phyloP scores from a whole-genome alignment of 2,113 vertebrate genomes.

The Seriola rivoliana region DNA sequence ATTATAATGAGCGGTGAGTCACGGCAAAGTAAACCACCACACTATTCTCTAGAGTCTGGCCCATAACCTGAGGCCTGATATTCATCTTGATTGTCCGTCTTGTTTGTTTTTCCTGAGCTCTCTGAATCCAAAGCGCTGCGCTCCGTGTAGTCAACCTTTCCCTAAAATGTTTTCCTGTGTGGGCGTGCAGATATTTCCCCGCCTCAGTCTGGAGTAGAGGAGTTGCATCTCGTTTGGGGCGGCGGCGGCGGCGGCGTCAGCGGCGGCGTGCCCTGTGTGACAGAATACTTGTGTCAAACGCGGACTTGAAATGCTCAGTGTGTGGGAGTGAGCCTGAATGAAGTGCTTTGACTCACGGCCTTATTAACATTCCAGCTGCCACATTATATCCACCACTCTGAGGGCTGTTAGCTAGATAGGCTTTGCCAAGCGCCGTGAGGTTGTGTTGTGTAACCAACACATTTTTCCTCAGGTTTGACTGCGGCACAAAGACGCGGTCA shows the following conservation, averaged over 20 bases:
- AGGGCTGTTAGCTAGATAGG: background rate
- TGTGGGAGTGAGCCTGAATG: conserved; percentile 45
- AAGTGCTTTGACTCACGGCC: conserved; percentile 32
- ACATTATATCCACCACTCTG: conserved; percentile 30
- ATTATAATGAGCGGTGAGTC: background rate
- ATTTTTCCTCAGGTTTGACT: conserved; percentile 5
- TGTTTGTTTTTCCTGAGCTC: background rate
- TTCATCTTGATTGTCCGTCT: background rate
- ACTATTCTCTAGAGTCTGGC: background rate
- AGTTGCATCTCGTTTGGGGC: conserved; percentile 12
- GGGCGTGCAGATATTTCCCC: background rate
- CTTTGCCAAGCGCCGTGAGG: conserved; percentile 19
- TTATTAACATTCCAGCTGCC: conserved; percentile 69
- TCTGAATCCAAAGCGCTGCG: background rate
- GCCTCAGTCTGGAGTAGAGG: background rate
- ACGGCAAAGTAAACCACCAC: no score
- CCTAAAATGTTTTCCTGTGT: conserved; percentile 43
- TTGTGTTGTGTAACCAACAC: background rate
- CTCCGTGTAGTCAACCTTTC: conserved; percentile 23
- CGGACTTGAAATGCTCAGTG: conserved; percentile 12
- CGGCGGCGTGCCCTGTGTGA: background rate
- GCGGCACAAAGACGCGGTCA: conserved; percentile 19
- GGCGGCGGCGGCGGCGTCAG: background rate
- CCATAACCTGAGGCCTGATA: no score
- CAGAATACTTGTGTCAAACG: conserved; percentile 26